Conservation (phyloP, 2,888 invertebrate genomes). For the Cybosia mesomella region DNA sequence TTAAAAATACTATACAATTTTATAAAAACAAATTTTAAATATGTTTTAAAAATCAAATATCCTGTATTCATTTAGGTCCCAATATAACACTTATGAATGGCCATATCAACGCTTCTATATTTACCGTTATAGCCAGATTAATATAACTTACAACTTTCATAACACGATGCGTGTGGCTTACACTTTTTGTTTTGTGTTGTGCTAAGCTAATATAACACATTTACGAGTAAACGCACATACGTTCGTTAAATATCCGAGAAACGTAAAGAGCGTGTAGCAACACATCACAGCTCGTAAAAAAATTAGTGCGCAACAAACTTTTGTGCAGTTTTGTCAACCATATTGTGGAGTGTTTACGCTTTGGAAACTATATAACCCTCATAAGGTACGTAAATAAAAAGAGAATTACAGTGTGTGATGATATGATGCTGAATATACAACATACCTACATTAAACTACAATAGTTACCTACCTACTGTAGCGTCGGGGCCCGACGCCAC, state of each 20-base stretch:
- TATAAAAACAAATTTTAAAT: too few species aligned
- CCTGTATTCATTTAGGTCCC: too few species aligned
- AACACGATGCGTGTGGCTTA: neutral
- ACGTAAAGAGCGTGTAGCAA: neutral
- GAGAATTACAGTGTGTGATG: neutral
- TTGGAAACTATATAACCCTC: neutral
- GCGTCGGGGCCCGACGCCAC: too few species aligned
- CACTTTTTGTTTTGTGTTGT: neutral
- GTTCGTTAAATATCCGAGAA: neutral
- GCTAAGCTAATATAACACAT: neutral
- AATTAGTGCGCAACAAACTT: neutral
- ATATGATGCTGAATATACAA: too few species aligned
- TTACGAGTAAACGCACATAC: neutral
- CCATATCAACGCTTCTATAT: too few species aligned
- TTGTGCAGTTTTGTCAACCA: neutral
- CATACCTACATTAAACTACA: neutral
- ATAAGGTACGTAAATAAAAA: neutral
- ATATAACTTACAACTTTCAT: neutral
- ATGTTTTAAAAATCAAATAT: too few species aligned
- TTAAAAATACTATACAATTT: too few species aligned
- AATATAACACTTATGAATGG: too few species aligned
- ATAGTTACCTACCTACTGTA: too few species aligned
- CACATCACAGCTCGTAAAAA: conserved; percentile 1
- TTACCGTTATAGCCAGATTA: too few species aligned
- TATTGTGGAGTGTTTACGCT: neutral